A percentile compares a stretch with the other conserved stretches of the same genome.
These are phyloP conservation scores for Chlorodrepanis virens DNA, from an alignment of 2,113 vertebrate genomes.

Conservation along the genomic window DNA sequence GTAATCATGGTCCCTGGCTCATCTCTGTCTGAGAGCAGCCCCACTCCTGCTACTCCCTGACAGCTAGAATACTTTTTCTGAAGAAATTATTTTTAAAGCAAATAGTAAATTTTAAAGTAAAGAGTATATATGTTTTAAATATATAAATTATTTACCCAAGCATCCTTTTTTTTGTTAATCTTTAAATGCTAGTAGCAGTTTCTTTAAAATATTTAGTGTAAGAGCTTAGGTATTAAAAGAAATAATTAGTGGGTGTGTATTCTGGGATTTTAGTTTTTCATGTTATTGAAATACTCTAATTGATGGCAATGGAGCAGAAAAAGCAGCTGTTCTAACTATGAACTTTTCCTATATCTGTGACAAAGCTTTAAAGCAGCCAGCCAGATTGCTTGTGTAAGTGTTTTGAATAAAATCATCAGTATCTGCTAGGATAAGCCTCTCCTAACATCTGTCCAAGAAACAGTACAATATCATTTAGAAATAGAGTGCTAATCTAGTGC, in stretches of 20 bases:
- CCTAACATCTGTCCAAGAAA: not conserved
- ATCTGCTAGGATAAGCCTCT: not conserved
- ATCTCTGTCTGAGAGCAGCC: not conserved
- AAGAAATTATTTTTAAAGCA: not conserved
- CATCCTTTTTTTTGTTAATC: not conserved
- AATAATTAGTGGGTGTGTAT: not conserved
- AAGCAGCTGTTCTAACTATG: not conserved
- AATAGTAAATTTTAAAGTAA: too few relatives aligned
- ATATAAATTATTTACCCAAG: not conserved
- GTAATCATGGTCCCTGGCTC: fast-evolving
- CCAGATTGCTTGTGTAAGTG: not conserved
- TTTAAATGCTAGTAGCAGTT: not conserved
- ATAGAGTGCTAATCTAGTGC: not conserved
- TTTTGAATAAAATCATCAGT: constrained; percentile 6
- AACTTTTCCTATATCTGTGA: not conserved
- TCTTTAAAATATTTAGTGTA: not conserved
- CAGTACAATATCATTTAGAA: not conserved
- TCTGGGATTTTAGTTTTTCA: not conserved
- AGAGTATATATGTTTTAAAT: not conserved
- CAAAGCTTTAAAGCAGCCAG: not conserved
- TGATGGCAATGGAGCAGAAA: not conserved
- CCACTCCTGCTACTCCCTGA: not conserved
- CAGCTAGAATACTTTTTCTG: not conserved
- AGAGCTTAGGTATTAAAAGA: not conserved
- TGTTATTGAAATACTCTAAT: not conserved